Conservation (phyloP, 2,888 invertebrate species). For the Cheilosia variabilis region DNA sequence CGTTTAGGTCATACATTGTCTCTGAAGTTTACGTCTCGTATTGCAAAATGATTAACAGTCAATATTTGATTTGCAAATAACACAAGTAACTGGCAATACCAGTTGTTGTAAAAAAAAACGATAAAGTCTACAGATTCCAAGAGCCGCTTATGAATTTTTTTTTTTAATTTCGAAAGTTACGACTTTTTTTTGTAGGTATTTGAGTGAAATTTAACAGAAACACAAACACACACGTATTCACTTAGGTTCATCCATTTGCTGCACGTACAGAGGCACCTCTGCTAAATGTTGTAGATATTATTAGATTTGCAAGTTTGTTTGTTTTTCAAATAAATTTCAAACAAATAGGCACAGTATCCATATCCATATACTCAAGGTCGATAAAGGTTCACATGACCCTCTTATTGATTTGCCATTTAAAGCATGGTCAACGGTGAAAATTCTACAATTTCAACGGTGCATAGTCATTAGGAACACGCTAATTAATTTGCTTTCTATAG, state of each 20-base stretch:
- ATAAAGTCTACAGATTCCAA: not conserved
- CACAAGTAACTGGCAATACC: not conserved
- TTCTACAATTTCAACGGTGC: not conserved
- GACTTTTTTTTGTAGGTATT: slow-evolving; percentile 3
- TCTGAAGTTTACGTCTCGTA: slow-evolving; percentile 16
- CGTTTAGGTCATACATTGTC: slow-evolving; percentile 2
- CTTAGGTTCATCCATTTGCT: not conserved
- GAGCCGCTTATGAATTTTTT: slow-evolving; percentile 27
- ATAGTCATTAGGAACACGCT: slow-evolving; percentile 10
- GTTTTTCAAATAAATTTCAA: slow-evolving; percentile 1
- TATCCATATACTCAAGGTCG: slow-evolving; percentile 37
- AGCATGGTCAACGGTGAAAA: slow-evolving; percentile 21
- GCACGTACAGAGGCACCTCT: not conserved
- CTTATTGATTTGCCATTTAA: slow-evolving; percentile 30
- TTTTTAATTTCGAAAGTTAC: slow-evolving; percentile 48
- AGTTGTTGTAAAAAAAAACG: not conserved
- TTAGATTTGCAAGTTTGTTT: slow-evolving; percentile 37
- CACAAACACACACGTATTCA: slow-evolving; percentile 28
- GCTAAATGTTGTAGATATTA: slow-evolving; percentile 24
- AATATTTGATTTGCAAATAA: not conserved
- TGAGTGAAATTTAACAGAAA: not conserved
- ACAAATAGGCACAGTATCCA: slow-evolving; percentile 13
- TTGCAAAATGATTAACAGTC: not conserved
- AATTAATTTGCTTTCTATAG: slow-evolving; percentile 14
- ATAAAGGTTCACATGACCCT: slow-evolving; percentile 33